These are phyloP conservation scores for Clanis bilineata DNA, from an alignment of 2,888 invertebrate genomes.

Conservation along the genomic window DNA sequence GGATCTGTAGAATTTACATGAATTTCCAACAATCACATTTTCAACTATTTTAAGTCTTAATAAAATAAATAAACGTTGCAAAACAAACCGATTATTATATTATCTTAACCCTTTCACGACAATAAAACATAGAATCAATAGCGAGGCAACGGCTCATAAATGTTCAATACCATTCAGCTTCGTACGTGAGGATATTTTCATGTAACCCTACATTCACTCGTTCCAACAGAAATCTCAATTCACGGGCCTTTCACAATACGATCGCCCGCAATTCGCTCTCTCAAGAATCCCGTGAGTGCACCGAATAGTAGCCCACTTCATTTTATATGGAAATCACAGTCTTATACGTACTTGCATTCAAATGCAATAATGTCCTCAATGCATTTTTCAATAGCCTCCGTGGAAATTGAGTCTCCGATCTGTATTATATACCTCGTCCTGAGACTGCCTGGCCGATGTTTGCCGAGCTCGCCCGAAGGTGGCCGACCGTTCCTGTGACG, in stretches of 20 bases:
- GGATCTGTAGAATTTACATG: too few relatives aligned
- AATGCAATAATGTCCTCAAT: conserved; percentile 33
- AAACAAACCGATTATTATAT: too few relatives aligned
- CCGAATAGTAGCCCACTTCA: neutral
- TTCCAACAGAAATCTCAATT: neutral
- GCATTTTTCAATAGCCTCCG: conserved; percentile 48
- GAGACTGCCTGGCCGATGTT: conserved; percentile 15
- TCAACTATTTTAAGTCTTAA: too few relatives aligned
- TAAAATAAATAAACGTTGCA: too few relatives aligned
- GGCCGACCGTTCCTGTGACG: conserved; percentile 32
- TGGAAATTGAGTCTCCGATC: conserved; percentile 37
- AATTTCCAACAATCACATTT: too few relatives aligned
- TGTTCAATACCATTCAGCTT: neutral
- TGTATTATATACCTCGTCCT: conserved; percentile 27
- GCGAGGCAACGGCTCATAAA: neutral
- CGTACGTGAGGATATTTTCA: conserved; percentile 1
- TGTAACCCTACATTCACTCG: neutral
- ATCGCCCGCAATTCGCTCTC: neutral
- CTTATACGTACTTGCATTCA: conserved; percentile 19
- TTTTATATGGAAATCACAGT: conserved; percentile 10
- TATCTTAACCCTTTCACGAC: too few relatives aligned
- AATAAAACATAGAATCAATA: neutral
- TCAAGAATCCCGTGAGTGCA: neutral
- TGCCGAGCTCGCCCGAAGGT: conserved; percentile 31
- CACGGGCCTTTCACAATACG: neutral